These are phyloP conservation scores for Bombus breviceps DNA, from an alignment of 1,140 invertebrate genomes.

Conservation along the genomic window DNA sequence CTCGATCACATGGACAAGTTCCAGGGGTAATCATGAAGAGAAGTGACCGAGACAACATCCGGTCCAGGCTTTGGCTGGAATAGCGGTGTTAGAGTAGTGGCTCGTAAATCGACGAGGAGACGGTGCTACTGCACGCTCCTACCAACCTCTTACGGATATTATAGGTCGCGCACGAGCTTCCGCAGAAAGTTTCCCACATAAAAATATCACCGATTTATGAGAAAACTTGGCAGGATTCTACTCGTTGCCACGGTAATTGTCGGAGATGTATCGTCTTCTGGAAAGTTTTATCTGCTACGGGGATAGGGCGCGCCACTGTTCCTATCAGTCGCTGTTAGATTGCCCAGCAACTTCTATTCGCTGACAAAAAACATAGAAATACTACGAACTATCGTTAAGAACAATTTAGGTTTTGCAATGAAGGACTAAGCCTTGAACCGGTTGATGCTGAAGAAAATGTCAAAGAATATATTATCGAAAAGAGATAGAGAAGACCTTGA, in stretches of 20 bases:
- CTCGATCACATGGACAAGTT: conserved; percentile 64
- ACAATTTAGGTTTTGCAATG: background rate
- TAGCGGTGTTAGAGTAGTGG: conserved; percentile 2
- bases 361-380: too few species aligned
- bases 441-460: too few species aligned
- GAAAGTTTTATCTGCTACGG: conserved; percentile 60
- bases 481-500: too few species aligned
- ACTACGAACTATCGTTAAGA: background rate
- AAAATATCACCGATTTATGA: conserved; percentile 78
- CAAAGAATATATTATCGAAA: too few species aligned
- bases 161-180: conserved; percentile 70
- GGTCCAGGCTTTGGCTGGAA: background rate
- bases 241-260: conserved; percentile 73
- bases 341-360: background rate
- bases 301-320: conserved; percentile 12
- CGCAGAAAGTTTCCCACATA: conserved; percentile 72
- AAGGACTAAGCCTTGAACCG: too few species aligned
- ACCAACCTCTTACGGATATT: conserved; percentile 68
- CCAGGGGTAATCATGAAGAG: conserved; percentile 50
- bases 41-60: conserved; percentile 37
- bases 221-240: conserved; percentile 69
- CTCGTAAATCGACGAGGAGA: conserved; percentile 57
- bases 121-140: conserved; percentile 46
- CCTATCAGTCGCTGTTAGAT: conserved; percentile 19
- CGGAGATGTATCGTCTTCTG: conserved; percentile 70